A percentile compares a stretch with the other conserved stretches of the same genome.
phyloP scores from a whole-genome alignment of 2,113 vertebrate species.

The Camarhynchus parvulus region DNA sequence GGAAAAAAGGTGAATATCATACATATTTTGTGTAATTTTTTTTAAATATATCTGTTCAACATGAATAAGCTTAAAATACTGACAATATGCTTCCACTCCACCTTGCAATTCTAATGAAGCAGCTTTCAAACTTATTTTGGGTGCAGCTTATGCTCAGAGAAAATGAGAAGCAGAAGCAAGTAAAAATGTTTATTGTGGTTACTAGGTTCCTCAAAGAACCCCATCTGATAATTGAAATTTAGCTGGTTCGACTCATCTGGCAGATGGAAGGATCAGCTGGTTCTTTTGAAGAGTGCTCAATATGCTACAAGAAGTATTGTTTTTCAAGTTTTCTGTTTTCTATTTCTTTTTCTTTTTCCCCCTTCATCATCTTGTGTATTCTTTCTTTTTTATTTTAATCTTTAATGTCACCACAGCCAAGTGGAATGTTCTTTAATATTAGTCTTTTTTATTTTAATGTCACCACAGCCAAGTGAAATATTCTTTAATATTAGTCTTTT shows the following conservation, averaged over 20 bases:
- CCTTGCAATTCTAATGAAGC: neutral
- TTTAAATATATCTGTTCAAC: neutral
- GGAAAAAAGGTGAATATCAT: neutral
- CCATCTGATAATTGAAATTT: neutral
- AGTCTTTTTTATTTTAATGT: neutral
- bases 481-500: slow-evolving; percentile 40
- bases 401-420: neutral
- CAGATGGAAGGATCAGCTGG: neutral
- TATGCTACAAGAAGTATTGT: neutral
- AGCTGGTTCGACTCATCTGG: neutral
- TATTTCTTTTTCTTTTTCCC: rapidly evolving
- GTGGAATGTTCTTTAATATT: slow-evolving; percentile 36
- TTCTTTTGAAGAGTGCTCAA: neutral
- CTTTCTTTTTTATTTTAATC: neutral
- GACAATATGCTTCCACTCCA: neutral
- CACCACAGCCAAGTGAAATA: neutral
- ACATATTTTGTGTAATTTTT: neutral
- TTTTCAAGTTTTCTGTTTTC: neutral
- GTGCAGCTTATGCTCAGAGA: neutral
- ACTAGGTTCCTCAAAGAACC: neutral
- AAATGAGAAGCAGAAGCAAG: neutral
- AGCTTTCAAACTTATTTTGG: neutral
- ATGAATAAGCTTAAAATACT: neutral
- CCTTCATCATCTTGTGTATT: neutral
- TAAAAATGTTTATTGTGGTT: neutral